phyloP scores from a whole-genome alignment of 2,888 invertebrate species.

The Ceramica pisi region DNA sequence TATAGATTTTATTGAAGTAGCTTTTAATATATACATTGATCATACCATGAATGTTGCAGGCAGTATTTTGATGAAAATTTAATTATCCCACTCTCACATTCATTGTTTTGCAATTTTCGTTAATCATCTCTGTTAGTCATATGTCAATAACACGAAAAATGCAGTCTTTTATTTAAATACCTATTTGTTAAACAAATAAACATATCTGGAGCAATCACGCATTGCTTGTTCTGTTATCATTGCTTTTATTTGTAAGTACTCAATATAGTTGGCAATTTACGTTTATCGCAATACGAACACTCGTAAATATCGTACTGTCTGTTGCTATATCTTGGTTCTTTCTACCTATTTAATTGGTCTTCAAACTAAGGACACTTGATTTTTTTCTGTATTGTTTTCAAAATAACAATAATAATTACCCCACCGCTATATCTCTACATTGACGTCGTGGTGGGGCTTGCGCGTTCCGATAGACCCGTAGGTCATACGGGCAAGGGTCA shows the following conservation, averaged over 20 bases:
- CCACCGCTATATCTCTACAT: too few species aligned
- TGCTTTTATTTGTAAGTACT: slow-evolving; percentile 6
- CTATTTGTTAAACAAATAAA: slow-evolving; percentile 11
- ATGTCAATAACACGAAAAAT: not conserved
- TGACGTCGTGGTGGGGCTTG: too few species aligned
- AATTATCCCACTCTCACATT: too few species aligned
- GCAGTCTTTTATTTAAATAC: not conserved
- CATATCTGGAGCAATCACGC: slow-evolving; percentile 3
- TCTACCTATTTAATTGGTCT: not conserved
- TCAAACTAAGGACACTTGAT: not conserved
- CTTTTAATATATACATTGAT: too few species aligned
- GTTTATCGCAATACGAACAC: not conserved
- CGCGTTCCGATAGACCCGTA: too few species aligned
- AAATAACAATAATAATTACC: too few species aligned
- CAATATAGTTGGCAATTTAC: slow-evolving; percentile 2
- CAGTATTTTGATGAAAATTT: too few species aligned
- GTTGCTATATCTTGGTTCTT: not conserved
- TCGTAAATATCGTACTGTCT: not conserved
- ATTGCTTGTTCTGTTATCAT: slow-evolving; percentile 2
- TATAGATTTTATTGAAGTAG: too few species aligned
- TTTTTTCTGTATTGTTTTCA: not conserved
- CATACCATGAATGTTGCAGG: too few species aligned
- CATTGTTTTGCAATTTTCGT: too few species aligned
- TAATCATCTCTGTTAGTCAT: not conserved
- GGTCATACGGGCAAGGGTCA: too few species aligned